Percentiles rank a stretch among this genome's conserved stretches.
Evolutionary conservation across 2,113 vertebrate species (phyloP).

Genomic region (Ctenomys sociabilis): DNA sequence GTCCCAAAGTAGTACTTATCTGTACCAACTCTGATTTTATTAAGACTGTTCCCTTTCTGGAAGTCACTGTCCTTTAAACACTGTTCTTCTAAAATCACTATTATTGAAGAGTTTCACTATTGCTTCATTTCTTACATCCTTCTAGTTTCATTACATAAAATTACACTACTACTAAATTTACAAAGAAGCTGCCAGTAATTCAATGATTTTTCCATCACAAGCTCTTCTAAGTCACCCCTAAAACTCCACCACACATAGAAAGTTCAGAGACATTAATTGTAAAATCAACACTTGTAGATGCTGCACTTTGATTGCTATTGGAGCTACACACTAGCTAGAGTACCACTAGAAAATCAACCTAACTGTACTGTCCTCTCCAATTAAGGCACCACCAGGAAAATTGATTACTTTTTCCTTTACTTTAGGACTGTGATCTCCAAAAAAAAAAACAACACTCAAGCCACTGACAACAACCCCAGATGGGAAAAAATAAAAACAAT

Average conservation of each 20-base stretch:
- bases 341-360: constrained; percentile 9
- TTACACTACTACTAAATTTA: constrained; percentile 5
- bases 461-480: constrained; percentile 74
- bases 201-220: constrained; percentile 7
- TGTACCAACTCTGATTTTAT: neutral
- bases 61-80: constrained; percentile 16
- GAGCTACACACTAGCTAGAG: neutral
- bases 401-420: neutral
- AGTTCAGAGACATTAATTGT: constrained; percentile 21
- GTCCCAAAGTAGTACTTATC: neutral
- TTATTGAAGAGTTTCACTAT: neutral
- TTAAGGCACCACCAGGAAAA: constrained; percentile 63
- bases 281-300: constrained; percentile 15
- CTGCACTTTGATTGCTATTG: neutral
- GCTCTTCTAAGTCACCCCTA: neutral
- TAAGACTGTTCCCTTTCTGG: neutral
- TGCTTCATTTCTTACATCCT: constrained; percentile 46
- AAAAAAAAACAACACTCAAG: constrained; percentile 69
- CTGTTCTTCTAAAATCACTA: neutral
- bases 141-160: constrained; percentile 65
- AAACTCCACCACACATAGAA: constrained; percentile 23
- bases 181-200: constrained; percentile 16
- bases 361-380: neutral
- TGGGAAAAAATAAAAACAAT: constrained; percentile 76
- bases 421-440: constrained; percentile 72